Base-by-base conservation (phyloP, 2,797 vertebrate species). In the Poecilia gillii region DNA sequence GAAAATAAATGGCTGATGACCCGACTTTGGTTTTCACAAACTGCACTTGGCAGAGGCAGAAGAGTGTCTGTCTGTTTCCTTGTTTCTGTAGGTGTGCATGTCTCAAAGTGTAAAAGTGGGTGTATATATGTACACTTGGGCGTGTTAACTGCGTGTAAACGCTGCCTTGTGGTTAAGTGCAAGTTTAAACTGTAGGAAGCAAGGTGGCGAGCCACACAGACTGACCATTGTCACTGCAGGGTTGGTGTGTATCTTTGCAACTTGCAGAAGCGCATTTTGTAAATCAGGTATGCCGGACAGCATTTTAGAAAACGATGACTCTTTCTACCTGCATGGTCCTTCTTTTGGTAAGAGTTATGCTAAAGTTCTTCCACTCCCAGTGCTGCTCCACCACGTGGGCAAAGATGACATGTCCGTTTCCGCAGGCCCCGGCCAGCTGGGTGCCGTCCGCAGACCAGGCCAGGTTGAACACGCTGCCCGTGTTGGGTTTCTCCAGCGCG, bases 321-420 rank as follows among this genome's bases (percentile, higher is more conserved):
- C 8, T 43, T 53, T 81, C 39, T 96, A 99, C 98, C 98, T 99
- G 97, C 98, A 99, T 99, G 75, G 96, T 96, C 85, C 97, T 97
- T 90, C 98, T 97, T 90, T 98, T 99, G 62, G 96, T 96, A 73
- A 98, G 95, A 0, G 97, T 99, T 80, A 99, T 94, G 92, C 97
- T 93, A 81, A 98, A 97, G 94, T 97, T 97, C 89, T 96, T 98
- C 98, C 98, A 99, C 83, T 99, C 97, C 99, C 98, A 99, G 14
- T 91, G 96, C 16, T 99, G 98, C 68, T 98, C 98, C 92, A 99
- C 95, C 49, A 99, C 94, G 41, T 99, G 98, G 84, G 98, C 98
- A 89, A 99, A 99, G 88, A 99, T 95, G 83, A 99, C 97, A 1
- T 99, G 98, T 31, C 98, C 98, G 0, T 99, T 99, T 25, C 97